Evolutionary conservation across 2,888 invertebrate genomes (phyloP).

Genomic region (Polydrusus pterygomalis): DNA sequence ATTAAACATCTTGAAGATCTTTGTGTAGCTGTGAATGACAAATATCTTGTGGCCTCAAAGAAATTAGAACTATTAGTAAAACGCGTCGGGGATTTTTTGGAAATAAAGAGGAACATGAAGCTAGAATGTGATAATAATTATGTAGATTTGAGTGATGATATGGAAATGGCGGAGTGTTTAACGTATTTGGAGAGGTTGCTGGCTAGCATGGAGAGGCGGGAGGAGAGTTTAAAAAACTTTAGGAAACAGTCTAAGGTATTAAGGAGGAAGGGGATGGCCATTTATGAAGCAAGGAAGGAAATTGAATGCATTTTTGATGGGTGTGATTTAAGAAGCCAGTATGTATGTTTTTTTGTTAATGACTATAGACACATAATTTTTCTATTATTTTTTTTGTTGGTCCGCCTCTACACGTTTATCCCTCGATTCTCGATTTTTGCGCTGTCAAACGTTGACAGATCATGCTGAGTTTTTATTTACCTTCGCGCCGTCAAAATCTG

Average conservation of each 20-base stretch:
- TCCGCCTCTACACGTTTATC: too few species aligned
- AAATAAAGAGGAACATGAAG: not conserved
- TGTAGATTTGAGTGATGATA: constrained; percentile 51
- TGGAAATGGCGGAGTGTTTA: constrained; percentile 55
- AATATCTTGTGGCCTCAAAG: constrained; percentile 29
- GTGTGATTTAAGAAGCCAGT: constrained; percentile 54
- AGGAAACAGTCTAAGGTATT: constrained; percentile 45
- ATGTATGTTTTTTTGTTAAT: constrained; percentile 22
- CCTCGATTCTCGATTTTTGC: too few species aligned
- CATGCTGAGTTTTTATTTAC: too few species aligned
- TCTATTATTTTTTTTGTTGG: too few species aligned
- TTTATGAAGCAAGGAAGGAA: not conserved
- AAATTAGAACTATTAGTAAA: constrained; percentile 49
- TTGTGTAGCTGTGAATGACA: constrained; percentile 49
- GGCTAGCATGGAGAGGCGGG: constrained; percentile 55
- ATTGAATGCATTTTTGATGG: constrained; percentile 38
- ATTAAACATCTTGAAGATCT: constrained; percentile 50
- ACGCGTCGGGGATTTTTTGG: constrained; percentile 50
- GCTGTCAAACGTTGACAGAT: too few species aligned
- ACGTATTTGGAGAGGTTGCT: constrained; percentile 56
- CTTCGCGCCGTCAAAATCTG: too few species aligned
- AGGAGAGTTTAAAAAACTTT: constrained; percentile 53
- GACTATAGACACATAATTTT: too few species aligned
- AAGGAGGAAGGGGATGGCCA: not conserved
- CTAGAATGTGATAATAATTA: constrained; percentile 38